A percentile compares a stretch with the other conserved stretches of the same genome.
Evolutionary conservation across 2,797 vertebrate species (phyloP).

Genomic region (Crocodylus rhombifer): DNA sequence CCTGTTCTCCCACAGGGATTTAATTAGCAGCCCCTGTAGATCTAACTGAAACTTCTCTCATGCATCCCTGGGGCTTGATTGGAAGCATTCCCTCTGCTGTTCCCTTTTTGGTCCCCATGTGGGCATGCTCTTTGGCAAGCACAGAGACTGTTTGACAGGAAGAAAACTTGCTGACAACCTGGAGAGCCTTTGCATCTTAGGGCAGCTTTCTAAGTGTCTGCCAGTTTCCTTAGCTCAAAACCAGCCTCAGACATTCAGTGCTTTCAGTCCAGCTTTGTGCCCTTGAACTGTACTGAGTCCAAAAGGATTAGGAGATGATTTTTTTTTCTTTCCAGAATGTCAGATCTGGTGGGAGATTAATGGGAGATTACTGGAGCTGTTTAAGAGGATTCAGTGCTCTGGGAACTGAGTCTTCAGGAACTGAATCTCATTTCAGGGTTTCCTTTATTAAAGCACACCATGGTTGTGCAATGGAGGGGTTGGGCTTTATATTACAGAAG

Average conservation of each 20-base stretch:
- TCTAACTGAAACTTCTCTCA: not conserved
- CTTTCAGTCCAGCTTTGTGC: not conserved
- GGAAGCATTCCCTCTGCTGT: not conserved
- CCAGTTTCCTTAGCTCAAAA: not conserved
- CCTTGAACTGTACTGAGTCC: not conserved
- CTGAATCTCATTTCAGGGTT: not conserved
- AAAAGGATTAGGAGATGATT: slow-evolving; percentile 20
- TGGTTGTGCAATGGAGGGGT: rapidly evolving
- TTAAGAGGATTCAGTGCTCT: slow-evolving; percentile 46
- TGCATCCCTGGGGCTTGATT: rapidly evolving
- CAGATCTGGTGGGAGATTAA: slow-evolving; percentile 39
- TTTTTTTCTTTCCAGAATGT: not conserved
- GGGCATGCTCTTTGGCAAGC: not conserved
- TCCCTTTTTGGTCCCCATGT: not conserved
- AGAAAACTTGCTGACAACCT: not conserved
- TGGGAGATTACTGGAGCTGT: slow-evolving; percentile 32
- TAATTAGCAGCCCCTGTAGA: not conserved
- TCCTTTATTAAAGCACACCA: not conserved
- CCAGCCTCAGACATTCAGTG: not conserved
- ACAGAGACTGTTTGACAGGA: not conserved
- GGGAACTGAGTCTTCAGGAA: slow-evolving; percentile 4
- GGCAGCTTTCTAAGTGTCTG: not conserved
- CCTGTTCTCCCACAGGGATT: not conserved
- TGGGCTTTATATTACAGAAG: not conserved
- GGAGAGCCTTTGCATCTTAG: not conserved